Evolutionary conservation across 2,797 vertebrate genomes (phyloP).

Genomic region (Thalassophryne amazonica): DNA sequence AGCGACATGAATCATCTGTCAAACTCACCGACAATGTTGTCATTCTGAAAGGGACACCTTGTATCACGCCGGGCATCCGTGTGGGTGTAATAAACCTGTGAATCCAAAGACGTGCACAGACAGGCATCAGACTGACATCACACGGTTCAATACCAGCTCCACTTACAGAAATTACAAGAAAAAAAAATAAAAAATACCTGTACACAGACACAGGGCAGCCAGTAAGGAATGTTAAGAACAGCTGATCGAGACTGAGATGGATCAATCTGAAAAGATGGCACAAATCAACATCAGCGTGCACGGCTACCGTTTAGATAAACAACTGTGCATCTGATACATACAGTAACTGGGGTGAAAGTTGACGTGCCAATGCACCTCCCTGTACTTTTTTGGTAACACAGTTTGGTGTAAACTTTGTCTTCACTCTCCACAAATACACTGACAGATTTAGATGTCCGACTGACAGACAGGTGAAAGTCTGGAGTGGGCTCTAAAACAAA

Average conservation of each 20-base stretch:
- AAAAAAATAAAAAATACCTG: conserved; percentile 73
- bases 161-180: too few relatives aligned
- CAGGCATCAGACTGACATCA: neutral
- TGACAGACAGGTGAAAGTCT: conserved; percentile 41
- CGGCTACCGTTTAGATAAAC: too few relatives aligned
- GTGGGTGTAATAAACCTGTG: conserved; percentile 76
- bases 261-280: conserved; percentile 53
- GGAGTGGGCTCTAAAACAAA: conserved; percentile 30
- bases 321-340: conserved; percentile 14
- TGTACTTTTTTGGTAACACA: conserved; percentile 62
- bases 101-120: conserved; percentile 3
- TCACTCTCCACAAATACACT: conserved; percentile 46
- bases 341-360: neutral
- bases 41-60: conserved; percentile 74
- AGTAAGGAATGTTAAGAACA: conserved; percentile 41
- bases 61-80: conserved; percentile 63
- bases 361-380: fast-evolving
- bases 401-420: conserved; percentile 51
- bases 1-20: neutral
- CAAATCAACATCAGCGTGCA: neutral
- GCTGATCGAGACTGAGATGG: conserved; percentile 32
- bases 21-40: conserved; percentile 54
- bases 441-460: conserved; percentile 42
- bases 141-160: too few relatives aligned
- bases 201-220: conserved; percentile 89